These are phyloP conservation scores for Venturia canescens DNA, from an alignment of 1,140 invertebrate genomes.

Conservation along the genomic window DNA sequence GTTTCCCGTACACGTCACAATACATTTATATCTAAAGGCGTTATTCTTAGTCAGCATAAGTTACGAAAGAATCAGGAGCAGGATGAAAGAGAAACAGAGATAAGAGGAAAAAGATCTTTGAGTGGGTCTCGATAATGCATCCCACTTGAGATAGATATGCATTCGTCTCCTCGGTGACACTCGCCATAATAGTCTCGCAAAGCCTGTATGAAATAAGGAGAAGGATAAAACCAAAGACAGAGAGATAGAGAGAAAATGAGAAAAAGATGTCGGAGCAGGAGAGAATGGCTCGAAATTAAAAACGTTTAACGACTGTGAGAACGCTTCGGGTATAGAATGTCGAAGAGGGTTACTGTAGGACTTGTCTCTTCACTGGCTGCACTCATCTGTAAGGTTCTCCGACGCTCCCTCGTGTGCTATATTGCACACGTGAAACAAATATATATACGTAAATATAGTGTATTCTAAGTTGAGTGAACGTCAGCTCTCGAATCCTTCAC, in stretches of 20 bases:
- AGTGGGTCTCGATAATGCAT: not conserved
- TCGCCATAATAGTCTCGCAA: slow-evolving; percentile 33
- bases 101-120: not conserved
- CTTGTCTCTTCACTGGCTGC: slow-evolving; percentile 37
- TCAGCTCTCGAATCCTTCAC: too few species aligned
- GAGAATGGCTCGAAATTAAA: slow-evolving; percentile 57
- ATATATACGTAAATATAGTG: not conserved
- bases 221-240: not conserved
- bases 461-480: too few species aligned
- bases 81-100: not conserved
- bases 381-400: not conserved
- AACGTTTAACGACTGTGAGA: slow-evolving; percentile 65
- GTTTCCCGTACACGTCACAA: not conserved
- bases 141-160: slow-evolving; percentile 17
- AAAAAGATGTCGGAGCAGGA: not conserved
- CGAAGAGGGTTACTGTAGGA: slow-evolving; percentile 44
- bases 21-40: not conserved
- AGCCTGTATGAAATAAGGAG: not conserved
- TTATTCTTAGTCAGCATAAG: too few species aligned
- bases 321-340: slow-evolving; percentile 56
- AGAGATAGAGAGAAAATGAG: slow-evolving; percentile 13
- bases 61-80: too few species aligned
- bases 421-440: slow-evolving; percentile 6
- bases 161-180: not conserved
- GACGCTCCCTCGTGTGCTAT: slow-evolving; percentile 8